These are phyloP conservation scores for Seladonia tumulorum DNA, from an alignment of 2,888 invertebrate genomes.

Conservation along the genomic window DNA sequence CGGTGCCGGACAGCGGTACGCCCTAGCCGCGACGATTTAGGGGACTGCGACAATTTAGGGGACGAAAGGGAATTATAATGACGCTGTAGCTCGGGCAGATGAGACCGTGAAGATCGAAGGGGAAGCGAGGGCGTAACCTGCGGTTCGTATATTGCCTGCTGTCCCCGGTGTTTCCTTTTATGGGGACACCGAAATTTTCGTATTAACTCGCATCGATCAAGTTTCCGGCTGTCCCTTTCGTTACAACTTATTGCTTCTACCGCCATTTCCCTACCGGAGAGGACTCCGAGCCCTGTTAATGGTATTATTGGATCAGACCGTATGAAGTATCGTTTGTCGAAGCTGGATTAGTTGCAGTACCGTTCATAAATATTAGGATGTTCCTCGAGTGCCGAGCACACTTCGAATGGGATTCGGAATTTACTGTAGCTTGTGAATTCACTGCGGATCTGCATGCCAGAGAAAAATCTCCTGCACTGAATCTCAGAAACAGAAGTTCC, in stretches of 20 bases:
- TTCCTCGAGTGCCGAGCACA: background rate
- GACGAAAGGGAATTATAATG: conserved; percentile 75
- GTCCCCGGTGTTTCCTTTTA: background rate
- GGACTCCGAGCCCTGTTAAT: background rate
- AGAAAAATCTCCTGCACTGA: background rate
- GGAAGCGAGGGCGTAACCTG: conserved; percentile 14
- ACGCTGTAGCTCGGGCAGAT: conserved; percentile 50
- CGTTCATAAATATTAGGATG: conserved; percentile 8
- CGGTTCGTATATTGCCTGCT: background rate
- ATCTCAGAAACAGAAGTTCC: background rate
- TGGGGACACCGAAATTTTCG: background rate
- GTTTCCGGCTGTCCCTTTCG: background rate
- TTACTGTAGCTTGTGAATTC: background rate
- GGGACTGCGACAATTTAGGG: conserved; percentile 62
- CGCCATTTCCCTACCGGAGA: background rate
- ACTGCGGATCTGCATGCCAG: background rate
- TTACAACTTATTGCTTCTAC: background rate
- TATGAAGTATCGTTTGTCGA: background rate
- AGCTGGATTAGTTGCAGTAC: background rate
- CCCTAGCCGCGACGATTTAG: conserved; percentile 21
- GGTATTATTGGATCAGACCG: conserved; percentile 5
- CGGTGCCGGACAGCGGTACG: conserved; percentile 12
- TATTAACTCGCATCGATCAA: conserved; percentile 12
- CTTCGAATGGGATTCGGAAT: background rate
- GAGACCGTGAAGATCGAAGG: conserved; percentile 25